Evolutionary conservation across 1,140 invertebrate genomes (phyloP).

Genomic region (Achroia grisella): DNA sequence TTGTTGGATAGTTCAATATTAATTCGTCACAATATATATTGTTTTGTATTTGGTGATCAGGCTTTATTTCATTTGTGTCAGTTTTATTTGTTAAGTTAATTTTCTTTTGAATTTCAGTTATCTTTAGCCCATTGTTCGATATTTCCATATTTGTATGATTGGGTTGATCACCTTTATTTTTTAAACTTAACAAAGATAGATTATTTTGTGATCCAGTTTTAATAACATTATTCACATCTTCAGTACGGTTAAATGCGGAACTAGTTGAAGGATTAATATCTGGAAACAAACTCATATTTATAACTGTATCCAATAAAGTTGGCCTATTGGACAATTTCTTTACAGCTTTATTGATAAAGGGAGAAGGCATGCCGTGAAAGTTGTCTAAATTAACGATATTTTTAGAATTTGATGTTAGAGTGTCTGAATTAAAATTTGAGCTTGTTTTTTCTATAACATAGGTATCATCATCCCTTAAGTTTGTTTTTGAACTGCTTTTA

Average conservation of each 20-base stretch:
- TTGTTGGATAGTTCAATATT: constrained; percentile 22
- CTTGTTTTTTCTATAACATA: constrained; percentile 24
- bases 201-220: constrained; percentile 1
- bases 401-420: constrained; percentile 14
- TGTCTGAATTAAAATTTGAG: constrained; percentile 21
- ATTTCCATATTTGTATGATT: constrained; percentile 9
- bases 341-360: neutral
- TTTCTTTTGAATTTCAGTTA: constrained; percentile 14
- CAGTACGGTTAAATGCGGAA: neutral
- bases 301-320: constrained; percentile 20
- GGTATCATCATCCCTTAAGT: constrained; percentile 11
- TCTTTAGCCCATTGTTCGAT: constrained; percentile 27
- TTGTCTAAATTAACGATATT: no score
- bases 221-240: constrained; percentile 6
- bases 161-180: constrained; percentile 12
- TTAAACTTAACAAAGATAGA: constrained; percentile 1
- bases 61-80: constrained; percentile 18
- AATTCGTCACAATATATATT: constrained; percentile 15
- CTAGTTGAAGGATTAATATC: constrained; percentile 16
- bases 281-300: constrained; percentile 21
- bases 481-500: neutral
- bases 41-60: constrained; percentile 19
- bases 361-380: no score
- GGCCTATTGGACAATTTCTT: constrained; percentile 1
- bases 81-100: constrained; percentile 29